Conservation (phyloP, 2,113 vertebrate genomes). For the Tamias sibiricus region DNA sequence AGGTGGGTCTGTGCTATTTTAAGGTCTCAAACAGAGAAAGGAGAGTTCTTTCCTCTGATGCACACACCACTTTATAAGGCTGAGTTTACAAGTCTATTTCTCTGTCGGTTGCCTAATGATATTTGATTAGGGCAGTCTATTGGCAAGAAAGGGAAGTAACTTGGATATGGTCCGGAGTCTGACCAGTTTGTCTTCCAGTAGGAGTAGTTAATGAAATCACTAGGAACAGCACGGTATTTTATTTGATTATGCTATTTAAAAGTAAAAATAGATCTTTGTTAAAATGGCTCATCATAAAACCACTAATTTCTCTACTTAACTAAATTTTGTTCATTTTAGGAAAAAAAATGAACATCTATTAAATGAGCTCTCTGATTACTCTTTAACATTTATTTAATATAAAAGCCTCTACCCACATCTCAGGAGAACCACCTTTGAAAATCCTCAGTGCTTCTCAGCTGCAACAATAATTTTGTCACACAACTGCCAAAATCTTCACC, state of each 20-base stretch:
- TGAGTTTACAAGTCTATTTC: background rate
- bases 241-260: conserved; percentile 47
- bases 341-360: background rate
- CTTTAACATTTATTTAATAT: conserved; percentile 9
- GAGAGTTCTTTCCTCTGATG: background rate
- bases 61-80: background rate
- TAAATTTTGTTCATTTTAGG: conserved; percentile 42
- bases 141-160: background rate
- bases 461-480: background rate
- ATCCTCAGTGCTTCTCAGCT: background rate
- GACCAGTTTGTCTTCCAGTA: conserved; percentile 8
- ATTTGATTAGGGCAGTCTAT: background rate
- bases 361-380: conserved; percentile 33
- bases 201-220: conserved; percentile 50
- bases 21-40: background rate
- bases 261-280: conserved; percentile 54
- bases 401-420: conserved; percentile 16
- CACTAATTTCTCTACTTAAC: conserved; percentile 46
- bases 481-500: background rate
- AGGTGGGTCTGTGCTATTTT: background rate
- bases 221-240: conserved; percentile 18
- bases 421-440: background rate
- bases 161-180: background rate
- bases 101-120: background rate
- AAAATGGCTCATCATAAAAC: conserved; percentile 51